Evolutionary conservation across 2,888 invertebrate species (phyloP), one percentile per base, ranked within the genome.

Genomic region (Automeris io): DNA sequence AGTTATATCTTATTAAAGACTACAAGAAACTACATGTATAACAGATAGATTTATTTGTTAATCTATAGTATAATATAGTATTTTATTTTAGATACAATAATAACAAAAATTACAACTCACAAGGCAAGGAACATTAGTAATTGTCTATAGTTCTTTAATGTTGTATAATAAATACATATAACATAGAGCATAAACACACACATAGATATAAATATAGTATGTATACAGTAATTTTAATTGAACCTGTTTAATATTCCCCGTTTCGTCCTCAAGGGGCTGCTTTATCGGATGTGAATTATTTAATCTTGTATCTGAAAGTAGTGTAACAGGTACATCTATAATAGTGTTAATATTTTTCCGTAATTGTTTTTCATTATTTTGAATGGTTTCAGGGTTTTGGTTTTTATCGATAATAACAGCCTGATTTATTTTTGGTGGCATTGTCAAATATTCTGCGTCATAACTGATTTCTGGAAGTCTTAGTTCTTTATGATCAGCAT

Each of bases 181-280:
- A 59, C 75, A 77, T 49, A 73, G 53, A 61, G 77, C 51, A 57
- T 70, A 77, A 67, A 79, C 72, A 70, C 59, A 76, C 57, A 76
- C 61, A 67, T 70, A 78, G 54, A 79, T 66, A 70, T 63, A 76
- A 45, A 76, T 56, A 72, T 79, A 80, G 59, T 71, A 76, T 72
- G 64, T 70, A 67, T 69, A 80, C 66, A 80, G 64, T 77, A 76
- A 77, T 71, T 77, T 79, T 62, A 76, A 65, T 70, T 77, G 65
- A 67, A 83, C 83, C 85, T 83, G 75, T 62, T 78, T 64, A 50
- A 67, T 56, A 50, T 71, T 61, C 57, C 48, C 60, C 41, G 49
- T 49, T 46, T 60, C 52, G 42, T 70, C 72, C 64, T 70, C 71
- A 39, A 55, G 45, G 31, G 41, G 29, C 24, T 44, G 42, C 13